Evolutionary conservation across 2,797 vertebrate species (phyloP).

Genomic region (Enteromius viviparus): DNA sequence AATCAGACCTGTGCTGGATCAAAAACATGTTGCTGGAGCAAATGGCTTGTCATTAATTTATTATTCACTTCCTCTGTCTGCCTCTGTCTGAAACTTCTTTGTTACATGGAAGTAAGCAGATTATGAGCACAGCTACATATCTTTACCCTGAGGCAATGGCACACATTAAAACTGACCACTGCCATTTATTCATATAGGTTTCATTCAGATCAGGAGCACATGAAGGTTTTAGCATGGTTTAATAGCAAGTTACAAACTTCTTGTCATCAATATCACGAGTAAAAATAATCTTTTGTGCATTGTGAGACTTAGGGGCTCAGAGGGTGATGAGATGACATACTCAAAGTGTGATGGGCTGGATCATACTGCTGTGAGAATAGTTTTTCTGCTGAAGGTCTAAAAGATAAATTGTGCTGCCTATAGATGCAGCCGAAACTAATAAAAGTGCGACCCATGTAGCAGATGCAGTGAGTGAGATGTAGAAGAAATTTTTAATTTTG

Average conservation of each 20-base stretch:
- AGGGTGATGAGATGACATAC: not conserved
- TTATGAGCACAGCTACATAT: conserved; percentile 12
- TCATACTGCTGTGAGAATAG: not conserved
- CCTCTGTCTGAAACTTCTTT: conserved; percentile 24
- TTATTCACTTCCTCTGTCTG: conserved; percentile 35
- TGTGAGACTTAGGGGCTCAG: not conserved
- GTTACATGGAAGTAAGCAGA: conserved; percentile 32
- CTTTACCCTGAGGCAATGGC: conserved; percentile 17
- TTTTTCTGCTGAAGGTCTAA: not conserved
- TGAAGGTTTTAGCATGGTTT: not conserved
- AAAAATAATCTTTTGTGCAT: conserved; percentile 1
- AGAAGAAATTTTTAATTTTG: not conserved
- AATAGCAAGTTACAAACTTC: not conserved
- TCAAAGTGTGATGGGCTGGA: not conserved
- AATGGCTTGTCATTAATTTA: conserved; percentile 27
- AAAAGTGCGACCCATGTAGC: not conserved
- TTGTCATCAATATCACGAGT: not conserved
- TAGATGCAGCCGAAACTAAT: not conserved
- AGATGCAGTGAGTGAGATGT: not conserved
- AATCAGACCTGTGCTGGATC: conserved; percentile 5
- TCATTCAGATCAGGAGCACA: not conserved
- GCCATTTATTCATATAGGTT: not conserved
- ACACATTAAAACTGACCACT: not conserved
- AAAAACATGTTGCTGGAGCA: conserved; percentile 9
- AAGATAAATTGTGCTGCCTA: not conserved